phyloP scores from a whole-genome alignment of 2,113 vertebrate species.

The Strix uralensis region DNA sequence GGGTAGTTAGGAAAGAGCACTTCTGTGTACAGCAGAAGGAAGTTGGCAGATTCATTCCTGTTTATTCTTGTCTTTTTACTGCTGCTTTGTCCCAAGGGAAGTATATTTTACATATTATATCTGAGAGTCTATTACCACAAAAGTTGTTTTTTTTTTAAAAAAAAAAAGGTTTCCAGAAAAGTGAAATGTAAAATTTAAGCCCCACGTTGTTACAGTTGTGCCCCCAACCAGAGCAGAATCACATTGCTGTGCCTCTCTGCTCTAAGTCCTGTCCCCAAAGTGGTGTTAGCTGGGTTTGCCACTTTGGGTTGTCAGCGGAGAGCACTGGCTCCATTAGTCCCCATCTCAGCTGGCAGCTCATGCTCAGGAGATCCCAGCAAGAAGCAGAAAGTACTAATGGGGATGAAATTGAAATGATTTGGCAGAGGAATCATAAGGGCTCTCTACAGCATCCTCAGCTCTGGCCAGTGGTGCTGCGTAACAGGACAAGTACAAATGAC shows the following conservation, averaged over 20 bases:
- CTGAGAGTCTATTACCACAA: neutral
- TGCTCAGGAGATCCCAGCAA: neutral
- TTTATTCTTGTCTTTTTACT: neutral
- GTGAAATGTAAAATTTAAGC: neutral
- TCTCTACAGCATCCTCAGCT: neutral
- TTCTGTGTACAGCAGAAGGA: neutral
- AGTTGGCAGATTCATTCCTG: neutral
- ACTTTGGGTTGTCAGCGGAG: rapidly evolving
- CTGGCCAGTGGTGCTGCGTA: neutral
- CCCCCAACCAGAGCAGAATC: neutral
- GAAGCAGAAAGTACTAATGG: neutral
- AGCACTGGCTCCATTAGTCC: neutral
- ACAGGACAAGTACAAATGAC: neutral
- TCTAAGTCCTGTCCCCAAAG: neutral
- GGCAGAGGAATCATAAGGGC: rapidly evolving
- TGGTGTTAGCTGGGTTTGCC: neutral
- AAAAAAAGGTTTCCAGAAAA: neutral
- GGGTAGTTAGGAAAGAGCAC: neutral
- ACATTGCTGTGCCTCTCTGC: neutral
- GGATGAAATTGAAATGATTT: neutral
- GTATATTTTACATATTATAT: neutral
- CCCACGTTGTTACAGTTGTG: neutral
- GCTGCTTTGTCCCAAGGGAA: neutral
- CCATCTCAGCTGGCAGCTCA: neutral
- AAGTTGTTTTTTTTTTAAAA: neutral